Percentiles rank a stretch among this genome's conserved stretches.
Evolutionary conservation across 2,888 invertebrate species (phyloP).

Genomic region (Calameuta filiformis): DNA sequence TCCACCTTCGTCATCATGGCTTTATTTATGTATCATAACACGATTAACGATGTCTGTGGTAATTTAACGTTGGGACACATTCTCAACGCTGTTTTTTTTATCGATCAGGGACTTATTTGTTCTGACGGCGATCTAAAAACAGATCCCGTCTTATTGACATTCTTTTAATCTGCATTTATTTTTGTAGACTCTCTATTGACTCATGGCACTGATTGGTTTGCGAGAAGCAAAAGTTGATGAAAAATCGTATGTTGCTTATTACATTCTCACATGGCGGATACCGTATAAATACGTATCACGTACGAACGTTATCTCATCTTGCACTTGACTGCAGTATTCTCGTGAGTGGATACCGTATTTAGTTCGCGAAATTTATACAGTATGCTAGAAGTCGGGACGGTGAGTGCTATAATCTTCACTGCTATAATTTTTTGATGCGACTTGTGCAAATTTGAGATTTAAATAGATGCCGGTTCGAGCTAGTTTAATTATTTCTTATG

Average conservation of each 20-base stretch:
- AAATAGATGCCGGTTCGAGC: neutral
- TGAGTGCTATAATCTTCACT: neutral
- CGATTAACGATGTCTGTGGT: neutral
- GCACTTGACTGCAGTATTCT: neutral
- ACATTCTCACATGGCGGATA: neutral
- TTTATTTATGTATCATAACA: neutral
- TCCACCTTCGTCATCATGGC: neutral
- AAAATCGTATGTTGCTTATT: neutral
- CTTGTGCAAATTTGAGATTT: neutral
- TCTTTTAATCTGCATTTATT: neutral
- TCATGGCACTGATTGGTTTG: neutral
- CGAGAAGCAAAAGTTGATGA: neutral
- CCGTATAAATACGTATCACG: neutral
- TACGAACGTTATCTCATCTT: neutral
- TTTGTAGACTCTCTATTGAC: neutral
- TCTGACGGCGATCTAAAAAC: neutral
- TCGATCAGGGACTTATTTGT: neutral
- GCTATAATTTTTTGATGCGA: neutral
- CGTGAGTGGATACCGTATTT: neutral
- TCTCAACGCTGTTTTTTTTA: neutral
- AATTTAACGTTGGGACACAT: neutral
- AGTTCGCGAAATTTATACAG: neutral
- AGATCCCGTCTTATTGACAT: neutral
- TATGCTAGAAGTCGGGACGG: neutral
- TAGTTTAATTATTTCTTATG: neutral